Conservation (phyloP, 2,888 invertebrate species). For the Panzeria rudis region DNA sequence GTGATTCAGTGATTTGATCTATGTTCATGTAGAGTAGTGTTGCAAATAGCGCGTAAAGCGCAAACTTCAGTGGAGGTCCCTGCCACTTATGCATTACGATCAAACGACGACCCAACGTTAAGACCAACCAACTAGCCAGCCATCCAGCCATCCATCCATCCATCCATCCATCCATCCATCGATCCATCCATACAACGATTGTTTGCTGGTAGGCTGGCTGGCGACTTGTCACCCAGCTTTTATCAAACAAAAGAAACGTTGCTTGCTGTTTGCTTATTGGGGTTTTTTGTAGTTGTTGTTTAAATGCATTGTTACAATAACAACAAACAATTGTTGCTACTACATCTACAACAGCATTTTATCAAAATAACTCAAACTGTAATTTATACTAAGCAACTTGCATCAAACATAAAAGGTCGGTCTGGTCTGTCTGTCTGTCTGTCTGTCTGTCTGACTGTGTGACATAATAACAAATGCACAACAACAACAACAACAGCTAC, state of each 20-base stretch:
- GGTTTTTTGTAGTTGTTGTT: slow-evolving; percentile 41
- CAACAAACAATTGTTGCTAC: slow-evolving; percentile 57
- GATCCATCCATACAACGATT: slow-evolving; percentile 14
- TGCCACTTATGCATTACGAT: slow-evolving; percentile 78
- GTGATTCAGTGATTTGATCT: slow-evolving; percentile 68
- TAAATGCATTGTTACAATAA: slow-evolving; percentile 55
- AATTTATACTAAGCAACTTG: slow-evolving; percentile 60
- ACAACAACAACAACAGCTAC: not conserved
- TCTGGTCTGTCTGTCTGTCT: not conserved
- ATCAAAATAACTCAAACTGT: slow-evolving; percentile 65
- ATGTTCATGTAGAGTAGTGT: slow-evolving; percentile 73
- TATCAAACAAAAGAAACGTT: slow-evolving; percentile 48
- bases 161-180: no score
- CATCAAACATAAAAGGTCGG: slow-evolving; percentile 44
- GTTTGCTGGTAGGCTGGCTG: slow-evolving; percentile 44
- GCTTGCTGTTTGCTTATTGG: slow-evolving; percentile 19
- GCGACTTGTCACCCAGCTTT: slow-evolving; percentile 70
- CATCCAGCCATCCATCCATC: slow-evolving; percentile 4
- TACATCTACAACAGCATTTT: slow-evolving; percentile 57
- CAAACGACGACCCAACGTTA: slow-evolving; percentile 28
- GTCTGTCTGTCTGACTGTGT: slow-evolving; percentile 28
- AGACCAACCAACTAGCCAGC: slow-evolving; percentile 34
- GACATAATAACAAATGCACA: slow-evolving; percentile 53
- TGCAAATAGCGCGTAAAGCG: slow-evolving; percentile 78
- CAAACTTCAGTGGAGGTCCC: slow-evolving; percentile 82